These are phyloP conservation scores for Muscina levida DNA, from an alignment of 2,888 invertebrate genomes.

Conservation along the genomic window DNA sequence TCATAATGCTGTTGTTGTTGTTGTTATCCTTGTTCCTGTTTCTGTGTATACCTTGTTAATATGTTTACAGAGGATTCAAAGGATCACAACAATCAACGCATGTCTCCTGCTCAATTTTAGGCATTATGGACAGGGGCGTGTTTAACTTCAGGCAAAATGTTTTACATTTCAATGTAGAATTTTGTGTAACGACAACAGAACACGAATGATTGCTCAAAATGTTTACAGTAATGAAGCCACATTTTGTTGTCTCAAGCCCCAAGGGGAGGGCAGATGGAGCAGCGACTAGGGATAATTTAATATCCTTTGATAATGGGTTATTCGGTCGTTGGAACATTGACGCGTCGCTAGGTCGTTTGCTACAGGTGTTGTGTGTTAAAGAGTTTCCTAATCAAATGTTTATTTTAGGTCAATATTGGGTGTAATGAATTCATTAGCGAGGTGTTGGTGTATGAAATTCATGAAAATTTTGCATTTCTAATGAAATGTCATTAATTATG, in stretches of 20 bases:
- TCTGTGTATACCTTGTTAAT: no score
- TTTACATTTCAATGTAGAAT: slow-evolving; percentile 25
- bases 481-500: slow-evolving; percentile 19
- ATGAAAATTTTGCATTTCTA: slow-evolving; percentile 5
- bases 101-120: neutral
- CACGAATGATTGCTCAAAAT: neutral
- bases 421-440: neutral
- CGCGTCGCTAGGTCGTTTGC: no score
- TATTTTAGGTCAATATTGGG: neutral
- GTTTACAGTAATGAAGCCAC: neutral
- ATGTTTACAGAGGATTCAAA: slow-evolving; percentile 15
- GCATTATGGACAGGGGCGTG: neutral
- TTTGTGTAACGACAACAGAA: neutral
- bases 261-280: no score
- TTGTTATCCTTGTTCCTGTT: no score
- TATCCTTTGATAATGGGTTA: no score
- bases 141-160: slow-evolving; percentile 4
- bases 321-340: no score
- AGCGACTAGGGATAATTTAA: no score
- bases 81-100: slow-evolving; percentile 9
- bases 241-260: no score
- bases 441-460: slow-evolving; percentile 1
- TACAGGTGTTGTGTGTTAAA: slow-evolving; percentile 18
- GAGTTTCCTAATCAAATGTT: slow-evolving; percentile 11
- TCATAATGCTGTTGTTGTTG: neutral